Evolutionary conservation across 2,797 vertebrate species (phyloP), one percentile per base, ranked within the genome.

Genomic region (Gymnoscopelus microlampas): DNA sequence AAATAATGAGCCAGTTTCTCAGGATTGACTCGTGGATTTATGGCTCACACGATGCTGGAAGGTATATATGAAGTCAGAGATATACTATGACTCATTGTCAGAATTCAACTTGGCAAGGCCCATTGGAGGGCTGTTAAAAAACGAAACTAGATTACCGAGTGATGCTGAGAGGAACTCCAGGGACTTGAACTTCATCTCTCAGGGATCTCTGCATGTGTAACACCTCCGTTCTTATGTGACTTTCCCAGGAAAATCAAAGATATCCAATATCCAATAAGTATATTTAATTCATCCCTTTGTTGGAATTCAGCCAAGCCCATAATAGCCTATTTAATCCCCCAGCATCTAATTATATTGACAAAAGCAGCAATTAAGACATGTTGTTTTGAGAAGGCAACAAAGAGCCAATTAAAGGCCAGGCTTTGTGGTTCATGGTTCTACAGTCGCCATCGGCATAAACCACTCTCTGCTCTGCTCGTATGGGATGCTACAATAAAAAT

Each of bases 1-100:
- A 80, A 82, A 84, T 75, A 80, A 80, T 56, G 60, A 66, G 73
- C 63, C 67, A 56, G 67, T 71, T 74, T 82, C 69, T 81, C 56
- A 66, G 76, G 59, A 85, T 71, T 66, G 48, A 64, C 65, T 69
- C 1, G 6, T 67, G 68, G 76, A 87, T 87, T 84, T 81, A 74
- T 76, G 53, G 50, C 74, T 63, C 72, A 81, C 60, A 55, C 60
- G 53, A 63, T 9, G 51, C 29, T 62, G 54, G 68, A 59, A 73
- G 68, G 57, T 68, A 70, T 58, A 57, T 32, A 68, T 59, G 11
- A 53, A 70, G 66, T 80, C 65, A 74, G 39, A 47, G 12, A 73
- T 78, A 59, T 64, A 56, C 69, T 29, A 14, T 11, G 64, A 66
- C 74, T 77, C 60, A 19, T 71, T 63, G 10, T 75, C 64, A 62